Evolutionary conservation across 2,113 vertebrate genomes (phyloP).

Genomic region (Brevimyrus niger): DNA sequence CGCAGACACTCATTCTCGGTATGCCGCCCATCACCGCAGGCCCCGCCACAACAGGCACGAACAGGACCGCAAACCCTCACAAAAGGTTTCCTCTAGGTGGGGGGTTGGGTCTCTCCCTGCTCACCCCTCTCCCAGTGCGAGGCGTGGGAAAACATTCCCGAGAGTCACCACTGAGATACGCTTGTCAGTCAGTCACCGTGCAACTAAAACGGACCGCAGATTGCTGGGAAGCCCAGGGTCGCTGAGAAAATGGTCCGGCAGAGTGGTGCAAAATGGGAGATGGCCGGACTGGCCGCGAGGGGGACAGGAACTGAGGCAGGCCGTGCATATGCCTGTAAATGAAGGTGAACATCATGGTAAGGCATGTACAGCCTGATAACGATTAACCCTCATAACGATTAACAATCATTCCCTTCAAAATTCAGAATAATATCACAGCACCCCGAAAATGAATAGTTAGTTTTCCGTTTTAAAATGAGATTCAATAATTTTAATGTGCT

Average conservation of each 20-base stretch:
- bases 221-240: background rate
- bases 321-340: constrained; percentile 2
- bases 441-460: background rate
- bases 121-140: background rate
- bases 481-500: background rate
- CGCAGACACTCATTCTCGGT: background rate
- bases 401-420: background rate
- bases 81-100: background rate
- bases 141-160: background rate
- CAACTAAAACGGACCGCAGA: background rate
- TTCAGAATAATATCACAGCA: background rate
- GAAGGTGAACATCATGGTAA: background rate
- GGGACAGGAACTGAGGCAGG: background rate
- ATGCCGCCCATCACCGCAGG: background rate
- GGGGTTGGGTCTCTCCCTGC: background rate
- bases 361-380: constrained; percentile 24
- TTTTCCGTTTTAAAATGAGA: background rate
- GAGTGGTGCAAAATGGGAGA: too few species aligned
- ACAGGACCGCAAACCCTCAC: background rate
- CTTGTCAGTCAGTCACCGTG: background rate
- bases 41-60: background rate
- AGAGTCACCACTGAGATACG: background rate
- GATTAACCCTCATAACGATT: background rate
- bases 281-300: background rate
- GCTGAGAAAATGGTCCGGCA: background rate